phyloP scores from a whole-genome alignment of 2,797 vertebrate species.

The Vipera ursinii region DNA sequence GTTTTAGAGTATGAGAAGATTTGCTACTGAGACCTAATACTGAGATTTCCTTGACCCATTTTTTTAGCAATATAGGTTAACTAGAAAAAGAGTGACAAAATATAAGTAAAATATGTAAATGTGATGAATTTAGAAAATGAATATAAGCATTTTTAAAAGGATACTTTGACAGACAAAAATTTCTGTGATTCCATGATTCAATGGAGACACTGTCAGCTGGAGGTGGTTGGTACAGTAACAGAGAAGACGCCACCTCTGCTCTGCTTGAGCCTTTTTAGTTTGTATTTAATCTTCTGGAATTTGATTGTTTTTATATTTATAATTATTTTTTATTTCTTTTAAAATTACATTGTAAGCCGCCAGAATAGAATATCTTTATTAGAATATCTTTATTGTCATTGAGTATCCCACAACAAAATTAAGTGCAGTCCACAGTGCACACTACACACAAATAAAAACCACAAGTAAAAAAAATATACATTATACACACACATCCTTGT shows the following conservation, averaged over 20 bases:
- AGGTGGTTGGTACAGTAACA: neutral
- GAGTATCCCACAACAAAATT: no score
- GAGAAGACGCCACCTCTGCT: neutral
- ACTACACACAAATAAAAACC: no score
- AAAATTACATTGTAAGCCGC: neutral
- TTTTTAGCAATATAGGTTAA: conserved; percentile 78
- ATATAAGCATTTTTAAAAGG: neutral
- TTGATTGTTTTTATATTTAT: neutral
- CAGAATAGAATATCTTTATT: neutral
- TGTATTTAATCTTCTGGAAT: neutral
- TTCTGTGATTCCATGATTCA: neutral
- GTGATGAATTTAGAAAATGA: neutral
- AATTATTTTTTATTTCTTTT: neutral
- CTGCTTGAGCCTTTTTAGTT: neutral
- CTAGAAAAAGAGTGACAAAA: conserved; percentile 35
- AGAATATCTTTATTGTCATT: no score
- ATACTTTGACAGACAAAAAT: neutral
- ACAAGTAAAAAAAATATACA: no score
- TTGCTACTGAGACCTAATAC: conserved; percentile 76
- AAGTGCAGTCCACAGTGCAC: no score
- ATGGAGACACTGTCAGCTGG: neutral
- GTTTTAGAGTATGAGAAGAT: conserved; percentile 84
- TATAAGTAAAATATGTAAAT: conserved; percentile 55
- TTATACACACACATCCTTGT: no score
- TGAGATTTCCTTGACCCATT: conserved; percentile 83